A percentile compares a stretch with the other conserved stretches of the same genome.
Evolutionary conservation across 2,888 invertebrate species (phyloP).

Genomic region (Papilio demoleus): DNA sequence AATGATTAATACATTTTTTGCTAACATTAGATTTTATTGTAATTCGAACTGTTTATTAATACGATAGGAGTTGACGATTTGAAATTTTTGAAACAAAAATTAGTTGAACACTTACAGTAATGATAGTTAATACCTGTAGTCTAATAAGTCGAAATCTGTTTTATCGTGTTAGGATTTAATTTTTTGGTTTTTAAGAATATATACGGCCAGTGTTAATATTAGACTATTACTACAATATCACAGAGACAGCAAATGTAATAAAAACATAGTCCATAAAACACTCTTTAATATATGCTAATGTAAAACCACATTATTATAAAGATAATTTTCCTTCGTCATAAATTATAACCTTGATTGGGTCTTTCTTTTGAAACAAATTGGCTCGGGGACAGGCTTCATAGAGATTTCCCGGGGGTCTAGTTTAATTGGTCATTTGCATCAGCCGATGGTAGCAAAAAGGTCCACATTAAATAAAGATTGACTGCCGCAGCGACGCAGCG

Average conservation of each 20-base stretch:
- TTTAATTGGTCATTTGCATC: conserved; percentile 45
- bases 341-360: conserved; percentile 24
- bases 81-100: no score
- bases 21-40: conserved; percentile 5
- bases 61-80: neutral
- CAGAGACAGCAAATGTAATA: neutral
- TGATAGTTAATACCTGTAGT: no score
- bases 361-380: conserved; percentile 35
- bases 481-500: conserved; percentile 57
- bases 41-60: conserved; percentile 16
- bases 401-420: conserved; percentile 39
- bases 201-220: no score
- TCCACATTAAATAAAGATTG: conserved; percentile 75
- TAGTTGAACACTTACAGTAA: no score
- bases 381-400: conserved; percentile 25
- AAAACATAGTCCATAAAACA: neutral
- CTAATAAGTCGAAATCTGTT: no score
- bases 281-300: neutral
- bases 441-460: conserved; percentile 60
- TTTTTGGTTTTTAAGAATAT: no score
- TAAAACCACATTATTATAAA: conserved; percentile 9
- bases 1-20: conserved; percentile 12
- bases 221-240: no score
- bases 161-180: no score
- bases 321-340: conserved; percentile 27